Base-by-base conservation (phyloP, 2,888 invertebrate species). In the Scaptomyza tumidula region DNA sequence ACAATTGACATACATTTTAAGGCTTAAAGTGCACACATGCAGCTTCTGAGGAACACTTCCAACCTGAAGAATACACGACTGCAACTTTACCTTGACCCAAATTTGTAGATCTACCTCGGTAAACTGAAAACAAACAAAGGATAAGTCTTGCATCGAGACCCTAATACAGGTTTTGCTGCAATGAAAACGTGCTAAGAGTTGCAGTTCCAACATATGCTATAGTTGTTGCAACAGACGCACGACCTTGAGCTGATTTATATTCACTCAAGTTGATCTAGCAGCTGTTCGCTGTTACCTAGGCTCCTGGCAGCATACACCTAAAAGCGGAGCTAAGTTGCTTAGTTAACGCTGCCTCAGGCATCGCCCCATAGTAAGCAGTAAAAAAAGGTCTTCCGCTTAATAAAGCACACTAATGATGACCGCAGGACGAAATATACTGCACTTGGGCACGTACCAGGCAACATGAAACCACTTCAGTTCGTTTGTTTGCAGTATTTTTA, bases 321-420 rank as follows among this genome's bases (percentile, higher is more conserved):
- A 37, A 54, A 54, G 39, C 37, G n/a, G 52, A 55, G 58, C 41
- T 75, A 19, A n/a, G 19, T n/a, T 56, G 61, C 52, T 70, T 57
- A 61, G 75, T 54, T 70, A 55, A 35, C 16, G 24, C 56, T 27
- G 69, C 46, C 55, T 70, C 48, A 62, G 56, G 71, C 31, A 48
- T 16, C 48, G 52, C 48, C 49, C 43, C 56, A 41, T 48, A 41
- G 46, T 4, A 37, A 44, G 53, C 35, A 4, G 10, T 10, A 33
- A 33, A 2, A 37, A 60, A 72, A 80, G 71, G 76, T 69, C 80
- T 84, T 88, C 85, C 89, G 88, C 89, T 85, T 88, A 85, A 85
- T 89, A 87, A 89, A 89, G 86, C 85, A 85, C 79, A 87, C 88
- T 89, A 85, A 85, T 85, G 89, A 85, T 89, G 89, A 85, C 85